Evolutionary conservation across 2,888 invertebrate species (phyloP).

Genomic region (Timema cristinae): DNA sequence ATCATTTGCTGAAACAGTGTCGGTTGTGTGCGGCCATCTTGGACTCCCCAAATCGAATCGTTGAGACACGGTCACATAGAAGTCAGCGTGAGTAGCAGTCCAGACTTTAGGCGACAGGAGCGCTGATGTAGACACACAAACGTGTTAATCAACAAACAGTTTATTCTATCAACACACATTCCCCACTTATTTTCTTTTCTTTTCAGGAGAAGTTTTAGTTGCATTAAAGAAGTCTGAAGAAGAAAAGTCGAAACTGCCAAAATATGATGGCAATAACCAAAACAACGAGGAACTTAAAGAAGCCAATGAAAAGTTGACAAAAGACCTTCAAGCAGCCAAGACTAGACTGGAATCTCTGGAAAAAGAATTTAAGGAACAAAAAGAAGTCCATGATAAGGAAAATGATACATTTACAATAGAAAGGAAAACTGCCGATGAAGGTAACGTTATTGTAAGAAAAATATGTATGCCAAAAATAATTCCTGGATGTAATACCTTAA

Average conservation of each 20-base stretch:
- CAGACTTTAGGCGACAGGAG: too few species aligned
- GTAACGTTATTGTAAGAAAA: constrained; percentile 26
- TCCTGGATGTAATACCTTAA: too few species aligned
- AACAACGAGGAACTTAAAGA: constrained; percentile 25
- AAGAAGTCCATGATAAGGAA: constrained; percentile 46
- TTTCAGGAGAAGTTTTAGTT: constrained; percentile 56
- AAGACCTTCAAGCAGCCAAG: constrained; percentile 36
- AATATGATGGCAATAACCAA: too few species aligned
- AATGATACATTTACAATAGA: constrained; percentile 21
- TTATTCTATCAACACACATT: neutral
- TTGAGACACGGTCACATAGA: too few species aligned
- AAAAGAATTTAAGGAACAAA: constrained; percentile 46
- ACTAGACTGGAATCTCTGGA: constrained; percentile 35
- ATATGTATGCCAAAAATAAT: too few species aligned
- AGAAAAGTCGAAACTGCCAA: constrained; percentile 43
- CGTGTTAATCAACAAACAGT: neutral
- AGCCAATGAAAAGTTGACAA: constrained; percentile 36
- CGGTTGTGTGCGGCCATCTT: too few species aligned
- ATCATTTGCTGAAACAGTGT: too few species aligned
- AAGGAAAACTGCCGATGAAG: constrained; percentile 47
- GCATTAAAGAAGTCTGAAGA: constrained; percentile 58
- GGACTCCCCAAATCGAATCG: too few species aligned
- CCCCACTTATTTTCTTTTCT: constrained; percentile 17
- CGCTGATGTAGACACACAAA: neutral
- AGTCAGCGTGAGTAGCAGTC: too few species aligned